phyloP scores from a whole-genome alignment of 2,888 invertebrate genomes.

The Boloria euphrosyne region DNA sequence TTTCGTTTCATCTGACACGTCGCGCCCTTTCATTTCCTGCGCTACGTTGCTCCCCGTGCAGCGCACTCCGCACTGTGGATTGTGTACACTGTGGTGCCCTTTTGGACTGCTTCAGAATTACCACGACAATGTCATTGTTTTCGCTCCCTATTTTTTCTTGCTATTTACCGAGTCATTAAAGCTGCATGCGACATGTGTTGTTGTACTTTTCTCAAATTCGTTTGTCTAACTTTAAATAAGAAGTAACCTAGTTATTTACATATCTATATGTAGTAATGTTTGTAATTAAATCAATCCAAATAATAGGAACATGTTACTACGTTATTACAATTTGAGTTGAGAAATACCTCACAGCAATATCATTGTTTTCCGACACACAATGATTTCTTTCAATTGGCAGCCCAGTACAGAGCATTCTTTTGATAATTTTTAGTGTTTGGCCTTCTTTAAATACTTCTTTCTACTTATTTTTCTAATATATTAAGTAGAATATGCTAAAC shows the following conservation, averaged over 20 bases:
- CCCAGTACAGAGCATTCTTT: too few relatives aligned
- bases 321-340: neutral
- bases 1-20: constrained; percentile 32
- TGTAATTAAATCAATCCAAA: too few relatives aligned
- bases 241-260: neutral
- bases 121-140: constrained; percentile 14
- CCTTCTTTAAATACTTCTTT: too few relatives aligned
- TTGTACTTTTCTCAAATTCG: constrained; percentile 4
- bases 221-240: neutral
- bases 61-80: neutral
- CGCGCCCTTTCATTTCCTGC: constrained; percentile 36
- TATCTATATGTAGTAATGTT: too few relatives aligned
- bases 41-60: neutral
- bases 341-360: neutral
- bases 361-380: constrained; percentile 14
- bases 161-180: neutral
- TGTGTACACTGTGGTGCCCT: neutral
- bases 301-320: too few relatives aligned
- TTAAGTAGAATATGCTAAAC: too few relatives aligned
- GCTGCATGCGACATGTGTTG: neutral
- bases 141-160: constrained; percentile 12
- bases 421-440: too few relatives aligned
- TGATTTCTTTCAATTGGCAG: constrained; percentile 5
- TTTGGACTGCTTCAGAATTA: constrained; percentile 6
- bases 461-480: too few relatives aligned